Conservation (phyloP, 2,797 vertebrate species). For the Neostethus bicornis region DNA sequence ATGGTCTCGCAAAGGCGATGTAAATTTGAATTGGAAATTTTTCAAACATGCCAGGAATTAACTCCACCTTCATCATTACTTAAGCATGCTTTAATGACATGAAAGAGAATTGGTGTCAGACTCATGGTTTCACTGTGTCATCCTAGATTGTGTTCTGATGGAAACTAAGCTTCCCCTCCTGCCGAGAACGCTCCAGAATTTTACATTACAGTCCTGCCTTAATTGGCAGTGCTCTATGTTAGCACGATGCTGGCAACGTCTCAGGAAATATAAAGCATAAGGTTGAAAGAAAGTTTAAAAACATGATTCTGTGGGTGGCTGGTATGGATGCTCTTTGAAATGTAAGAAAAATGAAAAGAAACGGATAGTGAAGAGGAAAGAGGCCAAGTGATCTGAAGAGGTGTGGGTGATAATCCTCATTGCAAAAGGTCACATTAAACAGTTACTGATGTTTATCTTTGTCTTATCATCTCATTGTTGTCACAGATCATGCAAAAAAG, state of each 20-base stretch:
- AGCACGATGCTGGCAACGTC: slow-evolving; percentile 33
- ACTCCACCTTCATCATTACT: slow-evolving; percentile 38
- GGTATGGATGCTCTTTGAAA: slow-evolving; percentile 17
- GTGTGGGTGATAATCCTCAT: background rate
- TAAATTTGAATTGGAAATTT: slow-evolving; percentile 15
- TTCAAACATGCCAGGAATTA: slow-evolving; percentile 1
- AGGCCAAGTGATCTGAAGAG: background rate
- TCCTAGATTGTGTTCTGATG: slow-evolving; percentile 45
- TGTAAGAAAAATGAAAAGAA: slow-evolving; percentile 1
- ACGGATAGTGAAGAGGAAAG: slow-evolving; percentile 1
- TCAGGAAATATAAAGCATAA: slow-evolving; percentile 42
- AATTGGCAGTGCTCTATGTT: slow-evolving; percentile 38
- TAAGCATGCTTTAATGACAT: slow-evolving; percentile 26
- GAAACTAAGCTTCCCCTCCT: slow-evolving; percentile 38
- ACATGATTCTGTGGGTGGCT: slow-evolving; percentile 11
- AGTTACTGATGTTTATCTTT: too few relatives aligned
- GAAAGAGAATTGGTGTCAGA: slow-evolving; percentile 34
- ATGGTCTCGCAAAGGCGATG: background rate
- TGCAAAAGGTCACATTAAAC: too few relatives aligned
- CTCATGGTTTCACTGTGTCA: slow-evolving; percentile 27
- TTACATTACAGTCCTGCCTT: slow-evolving; percentile 36
- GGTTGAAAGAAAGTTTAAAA: slow-evolving; percentile 18
- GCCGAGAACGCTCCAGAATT: slow-evolving; percentile 36
- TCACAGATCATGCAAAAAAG: too few relatives aligned
- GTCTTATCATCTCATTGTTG: too few relatives aligned